Evolutionary conservation across 2,797 vertebrate species (phyloP).

Genomic region (Psittacula echo): DNA sequence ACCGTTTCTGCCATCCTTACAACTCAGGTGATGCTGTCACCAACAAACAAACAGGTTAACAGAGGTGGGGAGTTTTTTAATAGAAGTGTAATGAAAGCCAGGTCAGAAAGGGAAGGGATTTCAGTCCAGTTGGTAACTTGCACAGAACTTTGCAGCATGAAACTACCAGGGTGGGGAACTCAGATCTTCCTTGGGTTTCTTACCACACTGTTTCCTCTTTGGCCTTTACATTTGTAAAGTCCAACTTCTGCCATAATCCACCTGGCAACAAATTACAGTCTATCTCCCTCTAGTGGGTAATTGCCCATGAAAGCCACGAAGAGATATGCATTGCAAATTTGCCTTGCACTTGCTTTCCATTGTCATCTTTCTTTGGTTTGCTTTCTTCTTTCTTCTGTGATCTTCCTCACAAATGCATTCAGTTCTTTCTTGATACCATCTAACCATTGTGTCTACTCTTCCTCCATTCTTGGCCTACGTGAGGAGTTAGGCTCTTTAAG

Average conservation of each 20-base stretch:
- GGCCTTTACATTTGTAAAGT: background rate
- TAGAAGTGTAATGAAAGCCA: background rate
- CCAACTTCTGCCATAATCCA: background rate
- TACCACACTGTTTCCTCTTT: background rate
- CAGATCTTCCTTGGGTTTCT: background rate
- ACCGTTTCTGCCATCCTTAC: background rate
- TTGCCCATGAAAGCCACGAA: background rate
- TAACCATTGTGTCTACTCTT: background rate
- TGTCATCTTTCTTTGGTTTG: background rate
- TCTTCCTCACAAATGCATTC: background rate
- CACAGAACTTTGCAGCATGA: background rate
- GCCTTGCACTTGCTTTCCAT: background rate
- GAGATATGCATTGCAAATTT: background rate
- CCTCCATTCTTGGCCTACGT: background rate
- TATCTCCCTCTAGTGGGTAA: constrained; percentile 59
- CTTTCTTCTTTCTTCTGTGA: background rate
- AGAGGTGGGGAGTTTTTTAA: background rate
- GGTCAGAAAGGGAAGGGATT: background rate
- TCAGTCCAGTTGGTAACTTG: background rate
- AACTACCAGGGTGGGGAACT: background rate
- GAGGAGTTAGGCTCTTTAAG: background rate
- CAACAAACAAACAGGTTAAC: background rate
- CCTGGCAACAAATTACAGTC: constrained; percentile 6
- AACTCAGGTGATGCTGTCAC: background rate
- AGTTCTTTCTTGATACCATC: background rate